Evolutionary conservation across 2,888 invertebrate genomes (phyloP).

Genomic region (Heliconius erato): DNA sequence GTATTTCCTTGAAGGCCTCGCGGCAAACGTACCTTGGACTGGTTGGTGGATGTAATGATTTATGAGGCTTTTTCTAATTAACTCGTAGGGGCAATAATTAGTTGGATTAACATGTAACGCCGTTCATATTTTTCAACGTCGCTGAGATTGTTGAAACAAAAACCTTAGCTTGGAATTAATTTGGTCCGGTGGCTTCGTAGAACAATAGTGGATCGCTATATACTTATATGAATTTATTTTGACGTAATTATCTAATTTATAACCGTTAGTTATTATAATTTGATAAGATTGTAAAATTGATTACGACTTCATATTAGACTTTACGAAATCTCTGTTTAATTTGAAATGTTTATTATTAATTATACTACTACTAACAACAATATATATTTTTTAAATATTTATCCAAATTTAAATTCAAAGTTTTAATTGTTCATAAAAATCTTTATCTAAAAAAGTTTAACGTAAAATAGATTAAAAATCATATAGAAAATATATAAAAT

Average conservation of each 20-base stretch:
- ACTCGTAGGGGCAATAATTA: constrained; percentile 76
- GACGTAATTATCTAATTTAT: constrained; percentile 36
- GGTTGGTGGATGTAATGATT: constrained; percentile 78
- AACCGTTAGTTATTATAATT: constrained; percentile 36
- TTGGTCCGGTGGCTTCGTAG: constrained; percentile 62
- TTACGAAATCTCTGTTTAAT: background rate
- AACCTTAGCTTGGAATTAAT: constrained; percentile 66
- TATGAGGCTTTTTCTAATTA: constrained; percentile 80
- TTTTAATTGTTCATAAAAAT: background rate
- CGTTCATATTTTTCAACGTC: constrained; percentile 73
- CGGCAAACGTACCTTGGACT: constrained; percentile 69
- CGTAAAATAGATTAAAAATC: background rate
- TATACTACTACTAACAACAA: background rate
- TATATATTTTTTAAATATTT: too few species aligned
- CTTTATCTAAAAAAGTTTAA: background rate
- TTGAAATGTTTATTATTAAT: background rate
- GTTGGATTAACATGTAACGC: constrained; percentile 79
- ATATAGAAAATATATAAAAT: constrained; percentile 1
- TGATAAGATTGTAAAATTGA: constrained; percentile 28
- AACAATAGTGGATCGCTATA: constrained; percentile 44
- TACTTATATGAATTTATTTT: constrained; percentile 37
- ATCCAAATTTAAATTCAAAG: background rate
- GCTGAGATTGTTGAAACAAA: constrained; percentile 65
- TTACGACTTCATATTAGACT: constrained; percentile 24
- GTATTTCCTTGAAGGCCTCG: constrained; percentile 75